These are phyloP conservation scores for Scolanthus callimorphus DNA, from an alignment of 92 coral and sea anemone species.

Conservation along the genomic window DNA sequence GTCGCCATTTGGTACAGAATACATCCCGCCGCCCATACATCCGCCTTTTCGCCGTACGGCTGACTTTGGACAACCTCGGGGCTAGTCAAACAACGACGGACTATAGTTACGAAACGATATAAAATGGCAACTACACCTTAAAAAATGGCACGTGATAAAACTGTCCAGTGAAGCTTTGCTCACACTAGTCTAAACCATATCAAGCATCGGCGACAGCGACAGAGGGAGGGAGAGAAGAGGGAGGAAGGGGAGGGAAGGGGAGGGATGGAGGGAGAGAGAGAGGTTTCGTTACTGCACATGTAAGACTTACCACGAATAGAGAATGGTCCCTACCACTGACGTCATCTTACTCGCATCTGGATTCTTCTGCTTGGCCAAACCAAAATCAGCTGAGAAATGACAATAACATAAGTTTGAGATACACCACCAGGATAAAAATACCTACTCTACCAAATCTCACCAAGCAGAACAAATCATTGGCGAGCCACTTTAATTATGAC, in stretches of 20 bases:
- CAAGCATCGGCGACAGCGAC: too few relatives aligned
- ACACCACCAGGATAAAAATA: background rate
- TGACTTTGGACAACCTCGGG: conserved; percentile 96
- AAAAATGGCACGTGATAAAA: too few relatives aligned
- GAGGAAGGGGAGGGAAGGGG: too few relatives aligned
- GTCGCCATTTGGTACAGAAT: conserved; percentile 98
- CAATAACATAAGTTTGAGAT: background rate
- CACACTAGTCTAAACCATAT: too few relatives aligned
- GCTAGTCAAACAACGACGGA: conserved; percentile 43
- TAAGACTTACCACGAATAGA: conserved; percentile 94
- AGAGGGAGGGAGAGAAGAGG: too few relatives aligned
- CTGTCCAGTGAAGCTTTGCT: too few relatives aligned
- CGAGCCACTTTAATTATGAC: too few relatives aligned
- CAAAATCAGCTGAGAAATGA: conserved; percentile 77
- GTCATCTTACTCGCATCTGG: conserved; percentile 99
- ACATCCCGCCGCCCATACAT: conserved; percentile 99
- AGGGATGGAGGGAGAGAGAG: too few relatives aligned
- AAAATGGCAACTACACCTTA: too few relatives aligned
- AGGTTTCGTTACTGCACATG: too few relatives aligned
- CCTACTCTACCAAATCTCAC: background rate
- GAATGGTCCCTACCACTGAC: conserved; percentile 94
- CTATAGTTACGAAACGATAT: too few relatives aligned
- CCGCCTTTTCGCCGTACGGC: conserved; percentile 98
- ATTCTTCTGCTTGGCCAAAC: conserved; percentile 94
- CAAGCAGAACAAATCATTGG: too few relatives aligned